Evolutionary conservation across 2,888 invertebrate species (phyloP).

Genomic region (Sinotaia quadrata): DNA sequence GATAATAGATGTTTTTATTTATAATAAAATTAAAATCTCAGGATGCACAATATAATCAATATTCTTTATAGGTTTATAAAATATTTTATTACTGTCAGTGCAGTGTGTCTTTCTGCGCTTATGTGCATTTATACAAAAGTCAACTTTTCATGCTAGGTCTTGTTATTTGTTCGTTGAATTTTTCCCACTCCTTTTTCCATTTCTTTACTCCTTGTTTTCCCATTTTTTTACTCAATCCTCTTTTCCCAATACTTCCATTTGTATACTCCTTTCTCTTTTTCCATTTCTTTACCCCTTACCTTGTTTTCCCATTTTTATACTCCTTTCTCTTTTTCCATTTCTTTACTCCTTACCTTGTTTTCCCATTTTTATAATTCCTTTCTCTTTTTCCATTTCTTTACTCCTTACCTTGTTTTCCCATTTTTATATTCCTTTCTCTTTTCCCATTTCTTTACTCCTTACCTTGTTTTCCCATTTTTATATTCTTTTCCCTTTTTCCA

Average conservation of each 20-base stretch:
- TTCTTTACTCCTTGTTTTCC: not conserved
- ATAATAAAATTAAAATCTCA: too few relatives aligned
- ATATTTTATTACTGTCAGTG: slow-evolving; percentile 3
- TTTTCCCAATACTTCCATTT: not conserved
- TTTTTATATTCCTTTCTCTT: not conserved
- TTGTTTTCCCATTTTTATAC: not conserved
- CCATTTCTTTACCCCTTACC: not conserved
- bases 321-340: not conserved
- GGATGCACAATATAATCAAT: too few relatives aligned
- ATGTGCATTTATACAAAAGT: not conserved
- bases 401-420: not conserved
- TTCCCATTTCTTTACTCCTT: not conserved
- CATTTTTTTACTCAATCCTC: not conserved
- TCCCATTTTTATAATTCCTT: not conserved
- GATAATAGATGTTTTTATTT: too few relatives aligned
- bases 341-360: not conserved
- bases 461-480: not conserved
- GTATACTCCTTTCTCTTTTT: not conserved
- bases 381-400: too few relatives aligned
- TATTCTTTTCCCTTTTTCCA: not conserved
- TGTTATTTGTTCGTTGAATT: not conserved
- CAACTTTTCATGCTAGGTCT: too few relatives aligned
- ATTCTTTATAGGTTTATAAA: too few relatives aligned
- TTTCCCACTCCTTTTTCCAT: not conserved
- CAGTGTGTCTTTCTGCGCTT: not conserved